Evolutionary conservation across 2,797 vertebrate species (phyloP).

Genomic region (Ciconia nigra): DNA sequence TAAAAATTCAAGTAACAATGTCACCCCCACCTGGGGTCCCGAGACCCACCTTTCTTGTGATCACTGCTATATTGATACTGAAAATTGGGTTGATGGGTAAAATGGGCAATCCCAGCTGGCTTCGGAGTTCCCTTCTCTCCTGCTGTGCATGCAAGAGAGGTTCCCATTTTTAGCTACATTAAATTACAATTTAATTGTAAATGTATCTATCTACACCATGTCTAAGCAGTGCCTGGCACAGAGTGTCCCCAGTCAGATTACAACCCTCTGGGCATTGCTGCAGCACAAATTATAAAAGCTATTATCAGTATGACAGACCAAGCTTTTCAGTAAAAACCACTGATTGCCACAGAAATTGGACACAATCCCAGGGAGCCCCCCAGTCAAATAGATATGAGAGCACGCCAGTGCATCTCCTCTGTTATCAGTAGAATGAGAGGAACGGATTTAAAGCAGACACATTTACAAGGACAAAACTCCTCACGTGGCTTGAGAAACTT

Average conservation of each 20-base stretch:
- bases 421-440: background rate
- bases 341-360: background rate
- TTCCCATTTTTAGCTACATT: background rate
- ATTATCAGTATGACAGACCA: background rate
- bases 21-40: background rate
- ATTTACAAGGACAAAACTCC: background rate
- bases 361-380: background rate
- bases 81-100: background rate
- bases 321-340: background rate
- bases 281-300: background rate
- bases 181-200: background rate
- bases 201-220: background rate
- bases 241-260: background rate
- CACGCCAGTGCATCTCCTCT: background rate
- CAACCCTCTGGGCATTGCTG: background rate
- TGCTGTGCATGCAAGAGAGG: background rate
- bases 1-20: background rate
- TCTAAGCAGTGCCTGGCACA: background rate
- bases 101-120: background rate
- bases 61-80: background rate
- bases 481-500: background rate
- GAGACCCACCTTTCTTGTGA: background rate
- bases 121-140: background rate
- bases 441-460: rapidly evolving
- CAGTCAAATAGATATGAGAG: background rate